Conservation (phyloP, 1,140 invertebrate genomes). For the Trypoxylus dichotomus region DNA sequence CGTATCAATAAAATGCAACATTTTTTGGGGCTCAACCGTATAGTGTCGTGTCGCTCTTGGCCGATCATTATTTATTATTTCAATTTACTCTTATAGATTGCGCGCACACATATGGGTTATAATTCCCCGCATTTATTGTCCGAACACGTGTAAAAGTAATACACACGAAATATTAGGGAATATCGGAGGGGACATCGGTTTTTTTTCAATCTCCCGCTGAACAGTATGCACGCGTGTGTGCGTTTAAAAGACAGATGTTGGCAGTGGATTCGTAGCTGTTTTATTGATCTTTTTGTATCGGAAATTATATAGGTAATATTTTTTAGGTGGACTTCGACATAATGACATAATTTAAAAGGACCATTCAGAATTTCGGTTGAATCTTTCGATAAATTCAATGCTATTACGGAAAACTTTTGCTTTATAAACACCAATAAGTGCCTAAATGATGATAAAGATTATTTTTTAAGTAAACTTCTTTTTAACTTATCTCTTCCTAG, state of each 20-base stretch:
- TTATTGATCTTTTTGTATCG: neutral
- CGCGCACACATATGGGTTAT: neutral
- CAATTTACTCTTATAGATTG: constrained; percentile 7
- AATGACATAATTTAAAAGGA: no score
- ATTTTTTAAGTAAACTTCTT: neutral
- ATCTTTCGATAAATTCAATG: neutral
- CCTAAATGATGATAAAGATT: no score
- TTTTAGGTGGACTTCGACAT: neutral
- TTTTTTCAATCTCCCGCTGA: neutral
- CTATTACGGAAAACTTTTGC: neutral
- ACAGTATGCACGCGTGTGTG: neutral
- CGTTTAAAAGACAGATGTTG: neutral
- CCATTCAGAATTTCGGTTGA: neutral
- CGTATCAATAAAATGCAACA: neutral
- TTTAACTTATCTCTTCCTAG: neutral
- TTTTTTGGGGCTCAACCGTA: neutral
- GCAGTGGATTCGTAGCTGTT: neutral
- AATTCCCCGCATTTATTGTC: constrained; percentile 6
- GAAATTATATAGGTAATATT: neutral
- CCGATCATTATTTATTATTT: neutral
- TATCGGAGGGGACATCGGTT: neutral
- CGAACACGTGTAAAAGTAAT: neutral
- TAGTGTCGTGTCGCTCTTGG: neutral
- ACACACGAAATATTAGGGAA: neutral
- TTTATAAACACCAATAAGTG: no score